Conservation (phyloP, 2,888 invertebrate genomes). For the Pogonocherus hispidulus region DNA sequence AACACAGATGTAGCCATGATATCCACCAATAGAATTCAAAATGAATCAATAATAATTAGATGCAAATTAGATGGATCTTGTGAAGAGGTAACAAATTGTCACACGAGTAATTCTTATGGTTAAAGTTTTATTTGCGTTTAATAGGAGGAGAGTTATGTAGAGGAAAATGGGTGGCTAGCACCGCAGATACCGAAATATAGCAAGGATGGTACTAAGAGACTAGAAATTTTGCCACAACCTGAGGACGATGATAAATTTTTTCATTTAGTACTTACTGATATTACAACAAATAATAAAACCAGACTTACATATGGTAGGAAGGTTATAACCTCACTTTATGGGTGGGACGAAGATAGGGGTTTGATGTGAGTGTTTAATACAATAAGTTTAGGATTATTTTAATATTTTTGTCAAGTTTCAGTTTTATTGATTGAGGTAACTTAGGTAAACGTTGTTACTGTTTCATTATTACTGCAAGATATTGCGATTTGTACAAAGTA, state of each 20-base stretch:
- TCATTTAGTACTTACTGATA: constrained; percentile 60
- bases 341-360: constrained; percentile 74
- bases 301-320: constrained; percentile 74
- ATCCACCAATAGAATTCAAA: constrained; percentile 92
- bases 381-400: too few relatives aligned
- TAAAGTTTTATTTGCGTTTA: not conserved
- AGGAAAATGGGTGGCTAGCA: constrained; percentile 80
- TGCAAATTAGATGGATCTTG: constrained; percentile 50
- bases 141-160: constrained; percentile 69
- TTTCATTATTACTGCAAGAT: too few relatives aligned
- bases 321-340: constrained; percentile 74
- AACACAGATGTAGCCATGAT: constrained; percentile 77
- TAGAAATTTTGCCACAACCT: constrained; percentile 58
- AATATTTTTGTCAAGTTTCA: too few relatives aligned
- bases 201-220: constrained; percentile 63
- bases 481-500: too few relatives aligned
- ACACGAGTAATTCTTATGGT: not conserved
- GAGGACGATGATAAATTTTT: constrained; percentile 57
- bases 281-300: constrained; percentile 56
- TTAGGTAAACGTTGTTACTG: too few relatives aligned
- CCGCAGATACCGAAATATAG: constrained; percentile 73
- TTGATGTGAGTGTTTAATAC: constrained; percentile 69
- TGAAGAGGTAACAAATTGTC: constrained; percentile 40
- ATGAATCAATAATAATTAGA: constrained; percentile 64
- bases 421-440: too few relatives aligned